Base-by-base conservation (phyloP, 1,140 invertebrate species). In the Pogonomyrmex barbatus region DNA sequence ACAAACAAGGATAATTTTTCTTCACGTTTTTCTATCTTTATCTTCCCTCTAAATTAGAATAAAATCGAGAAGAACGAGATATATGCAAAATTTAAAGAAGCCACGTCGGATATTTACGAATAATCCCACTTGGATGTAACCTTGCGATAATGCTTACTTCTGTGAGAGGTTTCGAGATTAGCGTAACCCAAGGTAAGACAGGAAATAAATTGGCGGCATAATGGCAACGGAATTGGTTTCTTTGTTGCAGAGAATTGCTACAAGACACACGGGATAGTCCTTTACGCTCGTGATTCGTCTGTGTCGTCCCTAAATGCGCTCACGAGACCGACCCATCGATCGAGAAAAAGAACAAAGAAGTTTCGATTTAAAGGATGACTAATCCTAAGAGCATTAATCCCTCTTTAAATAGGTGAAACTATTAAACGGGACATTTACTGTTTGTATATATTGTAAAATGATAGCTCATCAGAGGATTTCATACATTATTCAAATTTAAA, bases 121-220 rank as follows among this genome's bases (percentile, higher is more conserved):
- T 76, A 76, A 84, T 77, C 39, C 0, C 58, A 50, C 0, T 62
- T 60, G n/a, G 2, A 77, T 14, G 54, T 12, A n/a, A 14, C 24
- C 52, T 65, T 33, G 45, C 45, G 12, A 17, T 62, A 63, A 42
- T 39, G 12, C 17, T 71, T n/a, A 33, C 10, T 63, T 84, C 36
- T 52, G 60, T 12, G 47, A 54, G 6, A 60, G 24, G 24, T 73
- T 54, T 39, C 54, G 42, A 65, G 71, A 85, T 85, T 85, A 77
- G 39, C 65, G 12, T 63, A 85, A 85, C 30, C 2, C 54, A 30
- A 47, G 45, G 5, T 14, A 33, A 65, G 82, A 82, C 65, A 52
- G 58, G 52, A 78, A 85, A 77, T 78, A 85, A 65, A 85, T 82
- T 82, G 67, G 42, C 17, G 39, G 39, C 39, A 82, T 82, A 82